Evolutionary conservation across 2,113 vertebrate species (phyloP).

Genomic region (Raja brachyura): DNA sequence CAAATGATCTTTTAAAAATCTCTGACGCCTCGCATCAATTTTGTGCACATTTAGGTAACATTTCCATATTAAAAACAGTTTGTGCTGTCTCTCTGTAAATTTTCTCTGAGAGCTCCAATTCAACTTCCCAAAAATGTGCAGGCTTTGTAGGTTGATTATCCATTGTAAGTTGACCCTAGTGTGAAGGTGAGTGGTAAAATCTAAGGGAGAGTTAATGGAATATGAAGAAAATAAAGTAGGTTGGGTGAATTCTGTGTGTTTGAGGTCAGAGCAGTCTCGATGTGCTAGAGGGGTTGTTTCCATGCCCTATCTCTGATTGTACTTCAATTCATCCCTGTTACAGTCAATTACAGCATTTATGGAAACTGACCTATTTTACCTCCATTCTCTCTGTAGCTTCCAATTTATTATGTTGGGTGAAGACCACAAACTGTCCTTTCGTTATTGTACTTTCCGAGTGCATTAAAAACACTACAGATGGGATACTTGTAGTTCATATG

Average conservation of each 20-base stretch:
- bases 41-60: neutral
- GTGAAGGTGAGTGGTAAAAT: too few relatives aligned
- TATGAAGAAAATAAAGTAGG: too few relatives aligned
- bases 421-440: neutral
- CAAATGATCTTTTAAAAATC: neutral
- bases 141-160: too few relatives aligned
- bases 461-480: neutral
- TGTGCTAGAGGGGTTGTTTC: too few relatives aligned
- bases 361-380: slow-evolving; percentile 1
- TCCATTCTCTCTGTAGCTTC: neutral
- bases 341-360: neutral
- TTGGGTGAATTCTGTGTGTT: too few relatives aligned
- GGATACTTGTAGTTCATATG: neutral
- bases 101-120: too few relatives aligned
- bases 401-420: neutral
- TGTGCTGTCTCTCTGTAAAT: too few relatives aligned
- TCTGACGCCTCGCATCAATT: neutral
- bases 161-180: too few relatives aligned
- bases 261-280: too few relatives aligned
- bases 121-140: too few relatives aligned
- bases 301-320: too few relatives aligned
- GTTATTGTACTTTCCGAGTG: neutral
- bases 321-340: neutral
- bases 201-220: too few relatives aligned
- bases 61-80: neutral